Percentiles rank a stretch among this genome's conserved stretches.
Evolutionary conservation across 2,888 invertebrate species (phyloP).

Genomic region (Stegophylla sp.): DNA sequence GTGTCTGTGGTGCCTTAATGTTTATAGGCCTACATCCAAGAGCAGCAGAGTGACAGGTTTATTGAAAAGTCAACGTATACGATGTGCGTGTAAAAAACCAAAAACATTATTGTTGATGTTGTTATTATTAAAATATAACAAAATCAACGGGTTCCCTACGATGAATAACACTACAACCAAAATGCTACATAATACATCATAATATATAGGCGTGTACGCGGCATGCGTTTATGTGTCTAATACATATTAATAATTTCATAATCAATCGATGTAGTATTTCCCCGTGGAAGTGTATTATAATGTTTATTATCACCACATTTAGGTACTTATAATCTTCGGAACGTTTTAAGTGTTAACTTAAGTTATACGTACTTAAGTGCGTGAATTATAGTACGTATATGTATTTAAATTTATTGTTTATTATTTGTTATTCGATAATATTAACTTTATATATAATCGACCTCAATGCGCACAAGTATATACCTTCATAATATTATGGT

Average conservation of each 20-base stretch:
- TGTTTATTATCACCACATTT: neutral
- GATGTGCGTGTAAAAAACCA: neutral
- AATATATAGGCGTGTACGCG: neutral
- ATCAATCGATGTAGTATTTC: neutral
- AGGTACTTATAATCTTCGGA: neutral
- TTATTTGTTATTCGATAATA: neutral
- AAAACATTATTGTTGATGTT: constrained; percentile 1
- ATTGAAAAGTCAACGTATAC: constrained; percentile 17
- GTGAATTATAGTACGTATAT: neutral
- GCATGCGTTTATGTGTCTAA: neutral
- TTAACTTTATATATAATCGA: neutral
- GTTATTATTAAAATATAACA: too few species aligned
- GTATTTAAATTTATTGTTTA: neutral
- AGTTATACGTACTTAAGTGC: neutral
- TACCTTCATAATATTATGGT: neutral
- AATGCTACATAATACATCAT: neutral
- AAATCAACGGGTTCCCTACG: neutral
- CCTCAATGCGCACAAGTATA: neutral
- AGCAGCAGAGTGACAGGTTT: constrained; percentile 15
- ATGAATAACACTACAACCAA: neutral
- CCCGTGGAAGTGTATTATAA: neutral
- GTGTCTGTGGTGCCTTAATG: neutral
- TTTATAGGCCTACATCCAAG: neutral
- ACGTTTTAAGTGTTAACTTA: neutral
- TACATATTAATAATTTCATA: neutral